Base-by-base conservation (phyloP, 2,113 vertebrate genomes). In the Oxygymnocypris stewartii region DNA sequence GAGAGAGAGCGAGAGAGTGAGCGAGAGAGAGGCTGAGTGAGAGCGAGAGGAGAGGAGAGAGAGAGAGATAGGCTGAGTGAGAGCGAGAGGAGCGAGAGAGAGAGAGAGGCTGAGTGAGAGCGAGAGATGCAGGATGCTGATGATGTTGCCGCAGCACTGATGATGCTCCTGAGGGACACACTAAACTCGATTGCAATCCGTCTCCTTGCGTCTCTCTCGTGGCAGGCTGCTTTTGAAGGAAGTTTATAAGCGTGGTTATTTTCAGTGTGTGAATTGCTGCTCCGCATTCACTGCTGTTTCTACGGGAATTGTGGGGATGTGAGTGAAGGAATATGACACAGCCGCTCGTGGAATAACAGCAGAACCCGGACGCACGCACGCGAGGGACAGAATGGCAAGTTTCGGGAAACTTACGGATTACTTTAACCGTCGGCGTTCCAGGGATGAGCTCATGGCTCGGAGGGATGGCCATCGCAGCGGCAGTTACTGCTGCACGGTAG, bases 351-450 rank as follows among this genome's bases (percentile, higher is more conserved):
- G 81, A 13, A 75, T 13, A 88, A 0, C 71, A 75, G 57, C 80
- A 0, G 76, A 71, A 28, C 0, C 9, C 0, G 2, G 1, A 0
- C 0, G n/a, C n/a, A n/a, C n/a, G n/a, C n/a, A n/a, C n/a, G 54
- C 20, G 51, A 63, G 85, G 88, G 90, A 44, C 67, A 74, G 54
- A 88, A 97, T 98, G 97, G 94, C 97, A 88, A 96, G 96, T 40
- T 97, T 98, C 11, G 96, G 97, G 87, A 98, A 97, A 95, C 95
- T 97, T 91, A 97, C 96, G 12, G 96, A 97, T 87, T 97, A 97
- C 95, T 97, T 97, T 94, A 96, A 94, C 90, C 95, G 96, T 2
- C 95, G 96, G 84, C 97, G 96, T 91, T 97, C 97, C 57, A 95
- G 96, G 86, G 96, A 96, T 78, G 96, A 98, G 92, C 94, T 97